Evolutionary conservation across 2,113 vertebrate species (phyloP).

Genomic region (Gila orcuttii): DNA sequence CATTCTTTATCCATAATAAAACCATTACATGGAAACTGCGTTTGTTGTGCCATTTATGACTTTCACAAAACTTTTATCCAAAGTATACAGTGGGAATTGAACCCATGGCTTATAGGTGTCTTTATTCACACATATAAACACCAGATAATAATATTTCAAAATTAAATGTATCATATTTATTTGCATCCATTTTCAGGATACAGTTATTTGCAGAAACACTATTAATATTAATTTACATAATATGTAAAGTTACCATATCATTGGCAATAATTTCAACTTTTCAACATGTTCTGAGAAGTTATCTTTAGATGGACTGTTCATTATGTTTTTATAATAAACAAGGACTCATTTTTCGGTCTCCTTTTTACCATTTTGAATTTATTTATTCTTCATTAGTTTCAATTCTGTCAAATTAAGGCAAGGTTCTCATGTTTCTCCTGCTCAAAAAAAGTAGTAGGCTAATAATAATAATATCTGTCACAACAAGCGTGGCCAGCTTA

Average conservation of each 20-base stretch:
- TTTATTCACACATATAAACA: not conserved
- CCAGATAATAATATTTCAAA: not conserved
- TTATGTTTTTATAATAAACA: not conserved
- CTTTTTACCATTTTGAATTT: not conserved
- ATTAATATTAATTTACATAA: not conserved
- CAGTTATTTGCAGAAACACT: not conserved
- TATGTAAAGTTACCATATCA: not conserved
- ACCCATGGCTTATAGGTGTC: too few relatives aligned
- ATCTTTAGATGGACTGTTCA: not conserved
- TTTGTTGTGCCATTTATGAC: not conserved
- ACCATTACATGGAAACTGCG: not conserved
- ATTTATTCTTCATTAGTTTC: not conserved
- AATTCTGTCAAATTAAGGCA: too few relatives aligned
- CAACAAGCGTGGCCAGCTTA: too few relatives aligned
- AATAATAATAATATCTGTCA: too few relatives aligned
- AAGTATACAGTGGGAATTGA: too few relatives aligned
- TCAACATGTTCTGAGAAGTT: not conserved
- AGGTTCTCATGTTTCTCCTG: not conserved
- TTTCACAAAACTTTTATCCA: not conserved
- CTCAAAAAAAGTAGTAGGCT: not conserved
- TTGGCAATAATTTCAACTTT: not conserved
- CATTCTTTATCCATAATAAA: constrained; percentile 22
- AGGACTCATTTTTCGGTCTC: not conserved
- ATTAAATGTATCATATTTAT: not conserved
- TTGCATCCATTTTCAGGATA: not conserved